Evolutionary conservation across 2,113 vertebrate genomes (phyloP).

Genomic region (Xenotilapia leptura): DNA sequence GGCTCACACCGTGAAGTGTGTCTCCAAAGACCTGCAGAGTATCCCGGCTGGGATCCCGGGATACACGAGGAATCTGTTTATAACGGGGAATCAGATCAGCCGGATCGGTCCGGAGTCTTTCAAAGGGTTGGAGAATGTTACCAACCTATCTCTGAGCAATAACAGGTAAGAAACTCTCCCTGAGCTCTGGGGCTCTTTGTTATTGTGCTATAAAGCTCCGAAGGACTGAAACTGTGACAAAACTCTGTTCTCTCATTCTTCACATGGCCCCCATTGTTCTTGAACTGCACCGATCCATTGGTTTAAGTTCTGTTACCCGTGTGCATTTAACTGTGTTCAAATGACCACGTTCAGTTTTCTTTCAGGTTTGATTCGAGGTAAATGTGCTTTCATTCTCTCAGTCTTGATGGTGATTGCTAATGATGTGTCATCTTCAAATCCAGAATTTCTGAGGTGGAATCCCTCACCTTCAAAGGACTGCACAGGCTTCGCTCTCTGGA

Average conservation of each 20-base stretch:
- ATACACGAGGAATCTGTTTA: constrained; percentile 73
- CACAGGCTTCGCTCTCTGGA: constrained; percentile 71
- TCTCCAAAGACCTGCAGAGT: constrained; percentile 67
- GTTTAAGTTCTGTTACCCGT: neutral
- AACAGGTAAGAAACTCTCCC: constrained; percentile 64
- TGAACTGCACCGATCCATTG: neutral
- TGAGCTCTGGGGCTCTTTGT: neutral
- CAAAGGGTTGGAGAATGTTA: constrained; percentile 67
- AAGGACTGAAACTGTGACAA: neutral
- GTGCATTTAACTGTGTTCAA: neutral
- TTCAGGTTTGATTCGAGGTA: neutral
- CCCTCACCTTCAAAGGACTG: constrained; percentile 61
- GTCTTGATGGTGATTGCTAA: neutral
- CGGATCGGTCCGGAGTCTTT: constrained; percentile 62
- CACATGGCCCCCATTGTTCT: neutral
- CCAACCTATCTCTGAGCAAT: constrained; percentile 69
- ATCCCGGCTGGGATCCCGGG: constrained; percentile 68
- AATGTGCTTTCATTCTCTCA: neutral
- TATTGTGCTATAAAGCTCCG: neutral
- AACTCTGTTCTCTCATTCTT: neutral
- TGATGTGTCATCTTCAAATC: neutral
- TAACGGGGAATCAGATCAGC: constrained; percentile 70
- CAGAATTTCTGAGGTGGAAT: constrained; percentile 70
- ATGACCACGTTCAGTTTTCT: neutral
- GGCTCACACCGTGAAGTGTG: constrained; percentile 76